phyloP scores from a whole-genome alignment of 2,113 vertebrate species.

The Gadus macrocephalus region DNA sequence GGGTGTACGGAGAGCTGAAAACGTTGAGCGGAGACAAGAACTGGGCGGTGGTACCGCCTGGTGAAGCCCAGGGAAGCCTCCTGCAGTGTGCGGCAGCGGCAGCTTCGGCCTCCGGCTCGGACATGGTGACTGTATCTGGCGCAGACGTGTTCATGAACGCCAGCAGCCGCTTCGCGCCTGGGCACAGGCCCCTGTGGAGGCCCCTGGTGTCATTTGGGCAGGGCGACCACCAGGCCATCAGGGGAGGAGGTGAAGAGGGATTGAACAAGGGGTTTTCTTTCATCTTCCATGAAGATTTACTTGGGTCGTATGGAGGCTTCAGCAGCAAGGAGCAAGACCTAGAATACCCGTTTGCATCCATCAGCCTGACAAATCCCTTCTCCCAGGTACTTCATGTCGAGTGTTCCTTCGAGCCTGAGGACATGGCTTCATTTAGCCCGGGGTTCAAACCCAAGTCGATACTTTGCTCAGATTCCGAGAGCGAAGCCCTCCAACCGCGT shows the following conservation, averaged over 20 bases:
- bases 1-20: constrained; percentile 95
- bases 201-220: constrained; percentile 90
- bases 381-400: constrained; percentile 98
- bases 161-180: constrained; percentile 89
- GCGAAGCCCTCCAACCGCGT: constrained; percentile 83
- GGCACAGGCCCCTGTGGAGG: constrained; percentile 91
- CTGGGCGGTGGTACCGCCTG: constrained; percentile 88
- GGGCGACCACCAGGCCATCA: constrained; percentile 79
- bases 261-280: constrained; percentile 96
- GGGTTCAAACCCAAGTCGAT: constrained; percentile 97
- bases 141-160: constrained; percentile 96
- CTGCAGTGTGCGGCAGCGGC: constrained; percentile 83
- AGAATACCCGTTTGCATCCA: constrained; percentile 92
- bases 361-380: constrained; percentile 94
- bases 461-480: constrained; percentile 93
- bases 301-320: constrained; percentile 90
- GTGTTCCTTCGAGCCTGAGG: constrained; percentile 96
- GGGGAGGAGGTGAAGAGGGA: constrained; percentile 80
- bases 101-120: constrained; percentile 68
- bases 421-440: constrained; percentile 91
- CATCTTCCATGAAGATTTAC: constrained; percentile 99
- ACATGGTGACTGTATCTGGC: constrained; percentile 92
- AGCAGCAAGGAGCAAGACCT: constrained; percentile 86
- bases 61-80: constrained; percentile 76
- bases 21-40: constrained; percentile 86